A percentile compares a stretch with the other conserved stretches of the same genome.
Conservation (phyloP, 2,888 invertebrate species). For the Sthenelais limicola region DNA sequence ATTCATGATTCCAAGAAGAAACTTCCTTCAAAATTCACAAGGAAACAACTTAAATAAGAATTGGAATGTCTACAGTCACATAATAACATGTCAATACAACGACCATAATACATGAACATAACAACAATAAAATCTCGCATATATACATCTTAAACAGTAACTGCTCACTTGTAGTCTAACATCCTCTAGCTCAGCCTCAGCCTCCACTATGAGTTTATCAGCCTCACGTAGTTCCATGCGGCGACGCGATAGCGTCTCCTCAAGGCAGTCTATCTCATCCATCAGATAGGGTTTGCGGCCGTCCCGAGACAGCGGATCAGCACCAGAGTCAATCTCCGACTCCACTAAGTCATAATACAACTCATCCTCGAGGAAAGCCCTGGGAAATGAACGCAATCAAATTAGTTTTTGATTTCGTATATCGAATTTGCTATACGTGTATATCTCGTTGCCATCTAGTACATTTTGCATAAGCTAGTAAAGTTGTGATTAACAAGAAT, state of each 20-base stretch:
- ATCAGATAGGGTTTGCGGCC: constrained; percentile 56
- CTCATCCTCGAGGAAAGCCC: constrained; percentile 46
- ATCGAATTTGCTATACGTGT: too few species aligned
- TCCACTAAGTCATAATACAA: constrained; percentile 36
- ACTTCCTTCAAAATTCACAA: too few species aligned
- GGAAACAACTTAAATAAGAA: too few species aligned
- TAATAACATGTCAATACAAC: too few species aligned
- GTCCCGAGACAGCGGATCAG: constrained; percentile 45
- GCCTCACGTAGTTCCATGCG: constrained; percentile 65
- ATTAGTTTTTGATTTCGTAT: too few species aligned
- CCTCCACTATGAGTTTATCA: constrained; percentile 62
- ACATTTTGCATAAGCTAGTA: too few species aligned
- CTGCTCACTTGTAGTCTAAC: constrained; percentile 63
- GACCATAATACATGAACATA: too few species aligned
- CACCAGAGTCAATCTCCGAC: constrained; percentile 58
- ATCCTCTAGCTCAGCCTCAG: constrained; percentile 61
- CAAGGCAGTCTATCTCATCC: constrained; percentile 65
- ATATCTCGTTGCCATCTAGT: too few species aligned
- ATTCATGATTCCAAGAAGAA: too few species aligned
- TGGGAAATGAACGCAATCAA: constrained; percentile 21
- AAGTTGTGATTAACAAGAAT: too few species aligned
- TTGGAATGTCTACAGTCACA: too few species aligned
- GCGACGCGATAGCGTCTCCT: constrained; percentile 66
- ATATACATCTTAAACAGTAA: background rate
- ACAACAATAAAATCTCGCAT: background rate